Evolutionary conservation across 2,888 invertebrate species (phyloP).

Genomic region (Rhabditophanes sp.): DNA sequence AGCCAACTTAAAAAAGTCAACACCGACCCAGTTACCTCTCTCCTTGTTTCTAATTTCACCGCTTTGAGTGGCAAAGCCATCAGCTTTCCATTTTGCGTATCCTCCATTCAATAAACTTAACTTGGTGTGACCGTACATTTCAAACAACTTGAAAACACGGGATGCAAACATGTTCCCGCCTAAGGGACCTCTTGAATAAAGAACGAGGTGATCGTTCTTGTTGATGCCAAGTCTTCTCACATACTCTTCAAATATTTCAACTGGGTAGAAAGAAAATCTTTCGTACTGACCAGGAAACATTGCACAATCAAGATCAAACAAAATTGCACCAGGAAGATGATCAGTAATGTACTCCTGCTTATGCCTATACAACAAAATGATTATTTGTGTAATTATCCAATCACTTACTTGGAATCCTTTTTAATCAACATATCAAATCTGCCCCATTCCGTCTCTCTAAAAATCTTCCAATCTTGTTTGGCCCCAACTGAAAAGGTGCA

Average conservation of each 20-base stretch:
- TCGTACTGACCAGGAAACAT: slow-evolving; percentile 27
- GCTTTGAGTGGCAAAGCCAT: no score
- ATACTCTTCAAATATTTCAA: slow-evolving; percentile 25
- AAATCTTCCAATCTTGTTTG: slow-evolving; percentile 22
- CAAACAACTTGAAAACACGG: slow-evolving; percentile 28
- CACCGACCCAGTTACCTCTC: no score
- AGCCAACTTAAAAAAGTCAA: no score
- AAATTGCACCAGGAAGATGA: slow-evolving; percentile 27
- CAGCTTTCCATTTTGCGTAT: slow-evolving; percentile 20
- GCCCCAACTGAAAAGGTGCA: slow-evolving; percentile 18
- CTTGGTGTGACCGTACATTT: slow-evolving; percentile 34
- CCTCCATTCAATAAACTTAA: slow-evolving; percentile 30
- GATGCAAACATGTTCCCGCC: slow-evolving; percentile 33
- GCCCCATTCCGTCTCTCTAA: slow-evolving; percentile 20
- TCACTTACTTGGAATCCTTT: slow-evolving; percentile 6
- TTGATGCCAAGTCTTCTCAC: slow-evolving; percentile 25
- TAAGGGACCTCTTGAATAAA: slow-evolving; percentile 27
- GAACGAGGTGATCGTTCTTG: slow-evolving; percentile 24
- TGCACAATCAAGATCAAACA: slow-evolving; percentile 24
- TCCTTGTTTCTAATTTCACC: no score
- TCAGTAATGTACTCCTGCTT: slow-evolving; percentile 12
- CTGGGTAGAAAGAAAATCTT: slow-evolving; percentile 24
- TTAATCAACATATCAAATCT: slow-evolving; percentile 18
- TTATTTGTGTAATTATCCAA: background rate
- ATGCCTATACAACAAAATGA: slow-evolving; percentile 8